Conservation (phyloP, 2,797 vertebrate species). For the Acanthurus leucopareius region DNA sequence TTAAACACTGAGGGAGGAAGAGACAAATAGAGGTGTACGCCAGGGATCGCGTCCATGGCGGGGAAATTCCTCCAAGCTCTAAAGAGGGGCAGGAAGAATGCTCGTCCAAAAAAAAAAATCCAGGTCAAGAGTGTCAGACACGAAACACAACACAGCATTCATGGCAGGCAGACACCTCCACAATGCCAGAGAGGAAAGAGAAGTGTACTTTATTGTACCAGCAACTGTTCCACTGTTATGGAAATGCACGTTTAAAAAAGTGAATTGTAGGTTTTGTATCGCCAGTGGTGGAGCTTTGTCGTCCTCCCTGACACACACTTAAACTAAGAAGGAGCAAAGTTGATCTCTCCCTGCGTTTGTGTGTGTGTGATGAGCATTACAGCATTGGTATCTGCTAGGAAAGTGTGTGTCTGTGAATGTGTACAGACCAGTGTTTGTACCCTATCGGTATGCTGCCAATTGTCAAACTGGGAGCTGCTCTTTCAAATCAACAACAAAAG, state of each 20-base stretch:
- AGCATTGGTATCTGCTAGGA: constrained; percentile 53
- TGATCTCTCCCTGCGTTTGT: constrained; percentile 47
- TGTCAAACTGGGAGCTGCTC: constrained; percentile 76
- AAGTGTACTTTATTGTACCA: constrained; percentile 74
- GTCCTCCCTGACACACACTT: constrained; percentile 56
- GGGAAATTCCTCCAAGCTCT: constrained; percentile 46
- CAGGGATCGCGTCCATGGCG: constrained; percentile 32
- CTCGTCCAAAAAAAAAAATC: constrained; percentile 53
- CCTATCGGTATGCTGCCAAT: constrained; percentile 73
- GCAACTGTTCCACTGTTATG: constrained; percentile 80
- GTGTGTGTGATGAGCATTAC: constrained; percentile 48
- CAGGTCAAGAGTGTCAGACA: constrained; percentile 78
- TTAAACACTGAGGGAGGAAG: constrained; percentile 51
- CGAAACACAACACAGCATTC: constrained; percentile 73
- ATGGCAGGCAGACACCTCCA: constrained; percentile 57
- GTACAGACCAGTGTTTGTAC: constrained; percentile 65
- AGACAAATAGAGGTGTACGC: constrained; percentile 41
- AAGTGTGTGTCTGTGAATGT: constrained; percentile 56
- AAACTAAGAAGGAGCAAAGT: constrained; percentile 55
- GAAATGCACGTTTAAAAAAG: constrained; percentile 76
- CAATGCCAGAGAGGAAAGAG: constrained; percentile 68
- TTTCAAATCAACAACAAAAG: constrained; percentile 83
- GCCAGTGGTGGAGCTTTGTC: constrained; percentile 57
- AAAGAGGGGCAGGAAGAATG: constrained; percentile 60
- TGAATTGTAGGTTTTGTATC: constrained; percentile 69